These are phyloP conservation scores for Sciurus niger DNA, from an alignment of 2,113 vertebrate genomes.

Conservation along the genomic window DNA sequence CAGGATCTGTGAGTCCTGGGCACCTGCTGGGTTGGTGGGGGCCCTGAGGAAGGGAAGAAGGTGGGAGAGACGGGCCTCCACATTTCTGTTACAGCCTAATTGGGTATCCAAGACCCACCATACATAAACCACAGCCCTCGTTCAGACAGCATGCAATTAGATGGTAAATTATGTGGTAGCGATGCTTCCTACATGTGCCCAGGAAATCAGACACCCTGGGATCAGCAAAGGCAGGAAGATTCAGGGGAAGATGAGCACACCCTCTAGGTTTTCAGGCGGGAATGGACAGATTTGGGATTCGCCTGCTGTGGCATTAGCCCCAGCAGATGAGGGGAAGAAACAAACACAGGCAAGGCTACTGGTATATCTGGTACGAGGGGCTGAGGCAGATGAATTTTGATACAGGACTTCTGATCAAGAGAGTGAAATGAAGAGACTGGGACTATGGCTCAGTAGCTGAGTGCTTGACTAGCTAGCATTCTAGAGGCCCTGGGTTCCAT, in stretches of 20 bases:
- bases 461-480: too few species aligned
- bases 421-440: background rate
- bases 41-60: background rate
- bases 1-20: background rate
- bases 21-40: background rate
- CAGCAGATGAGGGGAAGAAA: background rate
- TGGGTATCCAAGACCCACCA: slow-evolving; percentile 47
- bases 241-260: background rate
- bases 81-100: slow-evolving; percentile 3
- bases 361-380: background rate
- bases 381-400: background rate
- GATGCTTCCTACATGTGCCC: background rate
- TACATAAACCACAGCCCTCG: slow-evolving; percentile 63
- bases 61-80: background rate
- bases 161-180: slow-evolving; percentile 48
- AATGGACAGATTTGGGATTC: background rate
- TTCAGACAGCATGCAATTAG: slow-evolving; percentile 69
- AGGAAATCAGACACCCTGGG: background rate
- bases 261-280: background rate
- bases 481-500: background rate
- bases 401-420: background rate
- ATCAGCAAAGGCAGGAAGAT: background rate
- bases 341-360: background rate
- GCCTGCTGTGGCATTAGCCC: background rate
- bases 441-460: too few species aligned